Percentiles rank a stretch among this genome's conserved stretches.
Evolutionary conservation across 2,888 invertebrate species (phyloP).

Genomic region (Callyntrura guangdongensis): DNA sequence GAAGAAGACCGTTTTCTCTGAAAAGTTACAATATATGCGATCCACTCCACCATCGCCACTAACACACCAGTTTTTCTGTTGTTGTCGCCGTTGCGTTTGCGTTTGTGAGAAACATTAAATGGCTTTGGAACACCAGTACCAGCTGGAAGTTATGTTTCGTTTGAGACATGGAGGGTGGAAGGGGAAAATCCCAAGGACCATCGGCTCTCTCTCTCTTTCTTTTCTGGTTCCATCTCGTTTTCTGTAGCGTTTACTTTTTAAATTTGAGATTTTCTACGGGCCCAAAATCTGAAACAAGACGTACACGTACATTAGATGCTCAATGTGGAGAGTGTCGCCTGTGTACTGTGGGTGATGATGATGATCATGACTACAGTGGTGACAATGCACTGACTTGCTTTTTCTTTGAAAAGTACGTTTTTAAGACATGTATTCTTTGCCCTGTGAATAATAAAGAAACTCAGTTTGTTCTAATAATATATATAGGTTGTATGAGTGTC

Average conservation of each 20-base stretch:
- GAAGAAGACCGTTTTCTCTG: not conserved
- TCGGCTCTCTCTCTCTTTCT: slow-evolving; percentile 16
- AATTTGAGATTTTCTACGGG: slow-evolving; percentile 33
- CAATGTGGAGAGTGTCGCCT: not conserved
- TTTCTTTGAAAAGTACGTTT: not conserved
- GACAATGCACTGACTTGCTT: slow-evolving; percentile 18
- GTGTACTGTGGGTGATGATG: not conserved
- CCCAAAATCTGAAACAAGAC: not conserved
- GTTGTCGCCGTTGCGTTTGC: slow-evolving; percentile 48
- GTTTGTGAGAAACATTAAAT: slow-evolving; percentile 66
- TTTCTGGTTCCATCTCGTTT: not conserved
- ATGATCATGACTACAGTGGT: not conserved
- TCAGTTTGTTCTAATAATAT: too few species aligned
- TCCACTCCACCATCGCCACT: not conserved
- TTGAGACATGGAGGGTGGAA: slow-evolving; percentile 8
- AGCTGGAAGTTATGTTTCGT: slow-evolving; percentile 65
- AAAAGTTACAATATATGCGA: not conserved
- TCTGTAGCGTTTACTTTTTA: slow-evolving; percentile 26
- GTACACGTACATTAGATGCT: not conserved
- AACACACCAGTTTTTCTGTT: not conserved
- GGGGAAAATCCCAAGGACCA: slow-evolving; percentile 31
- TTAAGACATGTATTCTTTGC: not conserved
- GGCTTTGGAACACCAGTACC: slow-evolving; percentile 43
- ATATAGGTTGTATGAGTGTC: not conserved
- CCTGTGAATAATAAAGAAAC: not conserved